Evolutionary conservation across 2,113 vertebrate species (phyloP).

Genomic region (Centropus bengalensis): DNA sequence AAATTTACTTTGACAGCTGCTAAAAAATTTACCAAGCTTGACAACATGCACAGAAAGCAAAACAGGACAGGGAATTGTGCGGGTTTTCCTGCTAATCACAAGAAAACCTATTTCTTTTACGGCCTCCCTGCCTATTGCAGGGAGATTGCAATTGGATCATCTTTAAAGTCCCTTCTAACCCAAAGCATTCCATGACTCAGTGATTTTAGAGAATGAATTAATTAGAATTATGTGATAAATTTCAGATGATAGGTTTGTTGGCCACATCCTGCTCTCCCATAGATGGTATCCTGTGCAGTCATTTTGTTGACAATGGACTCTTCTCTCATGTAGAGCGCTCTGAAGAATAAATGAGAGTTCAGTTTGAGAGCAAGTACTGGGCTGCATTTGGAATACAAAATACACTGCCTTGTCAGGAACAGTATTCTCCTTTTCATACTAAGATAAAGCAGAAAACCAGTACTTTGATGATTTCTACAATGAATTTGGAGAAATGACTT

Average conservation of each 20-base stretch:
- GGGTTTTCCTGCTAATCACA: background rate
- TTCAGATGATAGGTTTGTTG: background rate
- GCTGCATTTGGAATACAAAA: conserved; percentile 59
- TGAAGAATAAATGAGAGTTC: conserved; percentile 20
- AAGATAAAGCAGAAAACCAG: conserved; percentile 46
- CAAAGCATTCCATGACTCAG: no score
- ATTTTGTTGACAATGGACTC: background rate
- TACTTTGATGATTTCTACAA: conserved; percentile 39
- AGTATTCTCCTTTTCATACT: conserved; percentile 33
- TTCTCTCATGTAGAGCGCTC: background rate
- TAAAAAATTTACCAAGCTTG: conserved; percentile 76
- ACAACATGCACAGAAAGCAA: conserved; percentile 69
- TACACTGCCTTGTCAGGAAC: background rate
- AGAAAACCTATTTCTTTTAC: conserved; percentile 29
- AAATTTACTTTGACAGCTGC: conserved; percentile 79
- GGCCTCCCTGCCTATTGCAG: no score
- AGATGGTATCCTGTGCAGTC: background rate
- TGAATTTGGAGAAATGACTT: conserved; percentile 30
- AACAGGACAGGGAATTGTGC: conserved; percentile 47
- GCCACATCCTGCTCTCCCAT: background rate
- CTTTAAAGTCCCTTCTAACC: no score
- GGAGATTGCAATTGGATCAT: no score
- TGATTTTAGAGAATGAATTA: background rate
- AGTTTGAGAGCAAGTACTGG: conserved; percentile 1
- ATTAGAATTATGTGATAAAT: background rate